phyloP scores from a whole-genome alignment of 2,888 invertebrate species.

The Spilosoma lubricipeda region DNA sequence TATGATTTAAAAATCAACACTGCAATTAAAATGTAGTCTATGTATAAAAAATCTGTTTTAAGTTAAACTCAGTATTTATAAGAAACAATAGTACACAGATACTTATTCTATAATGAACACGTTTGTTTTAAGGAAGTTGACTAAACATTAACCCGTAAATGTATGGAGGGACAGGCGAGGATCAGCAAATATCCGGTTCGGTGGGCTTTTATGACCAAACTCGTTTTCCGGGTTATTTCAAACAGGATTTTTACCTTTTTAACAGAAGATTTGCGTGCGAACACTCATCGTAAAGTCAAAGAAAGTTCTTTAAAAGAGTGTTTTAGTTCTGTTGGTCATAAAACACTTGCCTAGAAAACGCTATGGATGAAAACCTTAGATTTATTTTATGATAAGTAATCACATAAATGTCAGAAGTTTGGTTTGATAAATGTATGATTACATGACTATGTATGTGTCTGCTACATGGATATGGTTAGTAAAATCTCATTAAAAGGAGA shows the following conservation, averaged over 20 bases:
- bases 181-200: slow-evolving; percentile 53
- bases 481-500: neutral
- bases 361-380: neutral
- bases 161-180: slow-evolving; percentile 34
- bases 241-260: slow-evolving; percentile 48
- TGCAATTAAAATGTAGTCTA: neutral
- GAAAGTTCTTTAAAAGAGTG: slow-evolving; percentile 11
- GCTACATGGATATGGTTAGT: neutral
- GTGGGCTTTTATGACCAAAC: slow-evolving; percentile 46
- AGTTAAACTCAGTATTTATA: neutral
- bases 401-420: neutral
- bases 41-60: neutral
- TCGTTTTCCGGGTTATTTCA: slow-evolving; percentile 53
- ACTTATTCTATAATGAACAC: slow-evolving; percentile 22
- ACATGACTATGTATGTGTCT: neutral
- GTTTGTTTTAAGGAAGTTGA: slow-evolving; percentile 37
- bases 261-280: slow-evolving; percentile 47
- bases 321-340: neutral
- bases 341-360: neutral
- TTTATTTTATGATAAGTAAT: neutral
- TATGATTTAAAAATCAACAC: neutral
- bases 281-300: slow-evolving; percentile 32
- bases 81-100: neutral
- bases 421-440: neutral
- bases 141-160: slow-evolving; percentile 28